These are phyloP conservation scores for Anticlea derivata DNA, from an alignment of 2,888 invertebrate species.

Conservation along the genomic window DNA sequence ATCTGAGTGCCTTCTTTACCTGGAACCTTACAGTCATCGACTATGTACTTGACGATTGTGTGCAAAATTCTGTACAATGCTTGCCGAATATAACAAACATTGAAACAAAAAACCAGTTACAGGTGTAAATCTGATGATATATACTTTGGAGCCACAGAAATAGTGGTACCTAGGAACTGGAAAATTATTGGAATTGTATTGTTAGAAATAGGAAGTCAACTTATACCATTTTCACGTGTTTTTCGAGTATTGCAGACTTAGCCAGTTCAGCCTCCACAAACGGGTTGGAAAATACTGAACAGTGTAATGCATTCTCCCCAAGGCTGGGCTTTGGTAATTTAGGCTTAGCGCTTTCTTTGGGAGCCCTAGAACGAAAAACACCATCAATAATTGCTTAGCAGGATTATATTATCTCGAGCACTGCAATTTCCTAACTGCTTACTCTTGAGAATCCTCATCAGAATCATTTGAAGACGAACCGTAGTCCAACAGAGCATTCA, in stretches of 20 bases:
- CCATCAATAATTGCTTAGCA: background rate
- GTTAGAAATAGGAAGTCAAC: slow-evolving; percentile 74
- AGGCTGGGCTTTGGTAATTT: slow-evolving; percentile 87
- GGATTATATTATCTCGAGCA: slow-evolving; percentile 84
- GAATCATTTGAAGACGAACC: slow-evolving; percentile 79
- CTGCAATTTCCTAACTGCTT: slow-evolving; percentile 33
- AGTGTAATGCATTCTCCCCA: slow-evolving; percentile 81
- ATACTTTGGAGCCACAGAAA: slow-evolving; percentile 47
- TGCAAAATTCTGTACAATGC: slow-evolving; percentile 24
- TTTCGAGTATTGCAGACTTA: slow-evolving; percentile 93
- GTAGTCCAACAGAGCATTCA: slow-evolving; percentile 89
- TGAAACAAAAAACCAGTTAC: background rate
- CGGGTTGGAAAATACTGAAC: slow-evolving; percentile 94
- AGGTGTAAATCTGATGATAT: background rate
- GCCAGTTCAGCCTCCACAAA: slow-evolving; percentile 93
- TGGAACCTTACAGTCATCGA: slow-evolving; percentile 84
- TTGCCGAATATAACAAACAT: slow-evolving; percentile 13
- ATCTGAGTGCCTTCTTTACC: slow-evolving; percentile 88
- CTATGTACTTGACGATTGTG: slow-evolving; percentile 84
- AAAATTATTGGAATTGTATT: slow-evolving; percentile 1
- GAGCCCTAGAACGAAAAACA: slow-evolving; percentile 17
- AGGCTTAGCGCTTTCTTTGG: slow-evolving; percentile 50
- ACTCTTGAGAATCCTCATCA: slow-evolving; percentile 74
- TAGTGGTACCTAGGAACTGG: background rate
- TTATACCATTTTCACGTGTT: slow-evolving; percentile 96